Evolutionary conservation across 2,113 vertebrate species (phyloP).

Genomic region (Tetrax tetrax): DNA sequence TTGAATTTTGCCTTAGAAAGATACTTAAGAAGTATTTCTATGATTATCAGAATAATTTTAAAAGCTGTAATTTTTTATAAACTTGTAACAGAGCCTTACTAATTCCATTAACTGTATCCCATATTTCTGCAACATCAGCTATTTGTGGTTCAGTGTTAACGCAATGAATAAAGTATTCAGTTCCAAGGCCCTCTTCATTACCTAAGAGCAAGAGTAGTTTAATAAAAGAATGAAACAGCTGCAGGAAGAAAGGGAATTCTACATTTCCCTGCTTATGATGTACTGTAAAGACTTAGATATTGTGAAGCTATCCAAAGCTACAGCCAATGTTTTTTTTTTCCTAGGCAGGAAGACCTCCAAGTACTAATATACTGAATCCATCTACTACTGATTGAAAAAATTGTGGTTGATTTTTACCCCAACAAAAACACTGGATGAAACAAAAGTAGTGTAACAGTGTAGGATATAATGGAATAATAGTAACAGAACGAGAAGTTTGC

Average conservation of each 20-base stretch:
- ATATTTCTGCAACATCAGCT: neutral
- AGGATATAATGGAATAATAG: neutral
- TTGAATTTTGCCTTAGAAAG: neutral
- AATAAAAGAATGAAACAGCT: neutral
- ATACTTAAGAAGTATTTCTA: neutral
- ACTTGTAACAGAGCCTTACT: neutral
- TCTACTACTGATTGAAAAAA: neutral
- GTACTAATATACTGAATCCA: accelerated
- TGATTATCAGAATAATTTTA: neutral
- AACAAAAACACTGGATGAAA: neutral
- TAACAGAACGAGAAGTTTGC: neutral
- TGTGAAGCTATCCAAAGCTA: neutral
- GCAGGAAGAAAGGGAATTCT: neutral
- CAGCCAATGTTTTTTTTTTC: neutral
- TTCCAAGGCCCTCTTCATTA: neutral
- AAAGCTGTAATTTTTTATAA: neutral
- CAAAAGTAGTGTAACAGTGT: neutral
- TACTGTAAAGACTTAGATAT: neutral
- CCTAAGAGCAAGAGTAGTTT: neutral
- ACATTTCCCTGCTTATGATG: neutral
- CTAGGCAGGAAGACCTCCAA: neutral
- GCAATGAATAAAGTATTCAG: neutral
- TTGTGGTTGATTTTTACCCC: neutral
- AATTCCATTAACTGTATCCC: neutral
- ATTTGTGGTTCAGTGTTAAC: neutral